Conservation (phyloP, 1,140 invertebrate species). For the Colletes gigas region DNA sequence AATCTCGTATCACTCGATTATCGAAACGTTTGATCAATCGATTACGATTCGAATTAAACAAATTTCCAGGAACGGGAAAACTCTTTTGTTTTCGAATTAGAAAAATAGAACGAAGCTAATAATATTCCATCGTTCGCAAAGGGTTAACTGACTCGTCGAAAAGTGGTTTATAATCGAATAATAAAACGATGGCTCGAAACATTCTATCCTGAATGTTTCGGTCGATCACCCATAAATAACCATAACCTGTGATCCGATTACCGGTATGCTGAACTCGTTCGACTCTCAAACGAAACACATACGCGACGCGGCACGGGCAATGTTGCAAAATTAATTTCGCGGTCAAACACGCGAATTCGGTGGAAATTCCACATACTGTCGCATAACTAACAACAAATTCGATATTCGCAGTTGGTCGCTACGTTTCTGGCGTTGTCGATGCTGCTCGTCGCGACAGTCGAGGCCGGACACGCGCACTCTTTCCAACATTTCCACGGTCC, state of each 20-base stretch:
- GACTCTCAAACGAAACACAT: neutral
- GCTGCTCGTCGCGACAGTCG: conserved; percentile 1
- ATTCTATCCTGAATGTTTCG: no score
- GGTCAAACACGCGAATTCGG: neutral
- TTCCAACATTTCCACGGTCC: conserved; percentile 79
- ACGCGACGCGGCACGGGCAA: neutral
- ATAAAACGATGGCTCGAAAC: no score
- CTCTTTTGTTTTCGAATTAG: no score
- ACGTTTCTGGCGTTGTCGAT: conserved; percentile 13
- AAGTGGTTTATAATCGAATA: no score
- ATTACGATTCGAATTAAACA: no score
- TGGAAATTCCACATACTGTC: neutral
- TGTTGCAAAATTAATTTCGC: neutral
- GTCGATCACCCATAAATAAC: no score
- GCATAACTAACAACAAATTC: neutral
- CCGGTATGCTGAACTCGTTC: no score
- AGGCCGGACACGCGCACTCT: conserved; percentile 72
- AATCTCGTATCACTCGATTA: conserved; percentile 32
- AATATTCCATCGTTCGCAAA: no score
- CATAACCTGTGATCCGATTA: no score
- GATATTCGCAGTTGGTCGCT: conserved; percentile 30
- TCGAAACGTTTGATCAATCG: neutral
- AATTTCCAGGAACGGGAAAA: no score
- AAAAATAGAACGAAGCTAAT: no score
- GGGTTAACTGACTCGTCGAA: no score